phyloP scores from a whole-genome alignment of 2,888 invertebrate genomes.

The Eilema griseolum region DNA sequence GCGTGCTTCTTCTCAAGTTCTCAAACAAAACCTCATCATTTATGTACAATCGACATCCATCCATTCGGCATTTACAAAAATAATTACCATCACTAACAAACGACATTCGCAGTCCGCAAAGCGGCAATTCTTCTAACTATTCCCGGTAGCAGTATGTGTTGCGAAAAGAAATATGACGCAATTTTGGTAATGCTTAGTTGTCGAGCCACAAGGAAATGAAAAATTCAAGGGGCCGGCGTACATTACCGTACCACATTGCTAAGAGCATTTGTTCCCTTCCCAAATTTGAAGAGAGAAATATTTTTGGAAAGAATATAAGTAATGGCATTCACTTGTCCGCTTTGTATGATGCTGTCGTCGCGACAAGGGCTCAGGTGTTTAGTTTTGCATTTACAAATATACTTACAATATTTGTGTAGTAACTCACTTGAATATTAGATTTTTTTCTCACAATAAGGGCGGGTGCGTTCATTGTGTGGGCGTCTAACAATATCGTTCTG shows the following conservation, averaged over 20 bases:
- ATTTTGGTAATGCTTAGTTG: slow-evolving; percentile 86
- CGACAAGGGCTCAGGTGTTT: slow-evolving; percentile 53
- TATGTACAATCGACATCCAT: slow-evolving; percentile 7
- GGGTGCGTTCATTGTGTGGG: slow-evolving; percentile 21
- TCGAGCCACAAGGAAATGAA: slow-evolving; percentile 86
- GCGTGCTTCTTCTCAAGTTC: no score
- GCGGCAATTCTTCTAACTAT: slow-evolving; percentile 79
- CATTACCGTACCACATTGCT: slow-evolving; percentile 82
- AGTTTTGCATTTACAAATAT: slow-evolving; percentile 46
- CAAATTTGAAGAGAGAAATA: slow-evolving; percentile 73
- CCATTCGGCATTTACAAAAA: slow-evolving; percentile 35
- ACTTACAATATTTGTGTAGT: slow-evolving; percentile 23
- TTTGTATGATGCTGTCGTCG: slow-evolving; percentile 45
- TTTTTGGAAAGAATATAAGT: slow-evolving; percentile 67
- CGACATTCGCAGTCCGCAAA: slow-evolving; percentile 63
- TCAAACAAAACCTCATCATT: neutral
- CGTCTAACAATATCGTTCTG: slow-evolving; percentile 23
- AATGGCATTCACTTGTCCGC: slow-evolving; percentile 59
- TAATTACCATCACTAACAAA: slow-evolving; percentile 58
- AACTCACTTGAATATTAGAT: slow-evolving; percentile 21
- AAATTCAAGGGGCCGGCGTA: slow-evolving; percentile 84
- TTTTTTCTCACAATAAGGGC: slow-evolving; percentile 24
- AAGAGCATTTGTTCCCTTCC: slow-evolving; percentile 78
- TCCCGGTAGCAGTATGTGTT: slow-evolving; percentile 72
- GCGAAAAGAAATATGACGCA: slow-evolving; percentile 85